Evolutionary conservation across 2,888 invertebrate genomes (phyloP).

Genomic region (Platerodrilus igneus): DNA sequence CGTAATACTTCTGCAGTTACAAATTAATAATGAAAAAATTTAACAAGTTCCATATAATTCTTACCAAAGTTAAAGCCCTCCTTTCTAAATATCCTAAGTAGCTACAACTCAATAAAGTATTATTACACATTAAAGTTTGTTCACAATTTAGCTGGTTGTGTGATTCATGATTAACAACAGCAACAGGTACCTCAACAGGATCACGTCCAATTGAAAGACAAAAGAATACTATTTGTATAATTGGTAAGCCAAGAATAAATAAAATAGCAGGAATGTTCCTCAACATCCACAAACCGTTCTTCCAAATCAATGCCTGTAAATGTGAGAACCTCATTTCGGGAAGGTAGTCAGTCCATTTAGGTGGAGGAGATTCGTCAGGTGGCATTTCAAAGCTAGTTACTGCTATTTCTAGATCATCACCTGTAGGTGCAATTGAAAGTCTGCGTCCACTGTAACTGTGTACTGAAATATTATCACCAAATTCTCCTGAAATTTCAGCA

Average conservation of each 20-base stretch:
- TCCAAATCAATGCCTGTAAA: slow-evolving; percentile 81
- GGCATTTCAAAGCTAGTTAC: slow-evolving; percentile 59
- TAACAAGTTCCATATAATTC: too few species aligned
- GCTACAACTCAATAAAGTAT: slow-evolving; percentile 69
- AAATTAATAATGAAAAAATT: too few species aligned
- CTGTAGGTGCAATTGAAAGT: slow-evolving; percentile 11
- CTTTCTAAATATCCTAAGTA: slow-evolving; percentile 67
- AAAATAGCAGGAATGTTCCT: slow-evolving; percentile 77
- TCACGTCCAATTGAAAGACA: slow-evolving; percentile 87
- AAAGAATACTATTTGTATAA: slow-evolving; percentile 81
- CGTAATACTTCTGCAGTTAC: slow-evolving; percentile 46
- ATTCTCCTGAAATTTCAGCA: slow-evolving; percentile 80
- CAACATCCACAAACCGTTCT: slow-evolving; percentile 82
- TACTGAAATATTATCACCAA: slow-evolving; percentile 80
- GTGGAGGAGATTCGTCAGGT: slow-evolving; percentile 57
- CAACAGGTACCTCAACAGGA: slow-evolving; percentile 70
- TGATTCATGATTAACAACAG: slow-evolving; percentile 77
- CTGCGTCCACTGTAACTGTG: slow-evolving; percentile 59
- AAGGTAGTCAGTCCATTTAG: slow-evolving; percentile 52
- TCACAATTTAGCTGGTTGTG: slow-evolving; percentile 35
- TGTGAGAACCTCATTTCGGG: slow-evolving; percentile 14
- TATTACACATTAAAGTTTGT: slow-evolving; percentile 54
- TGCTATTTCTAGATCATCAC: slow-evolving; percentile 1
- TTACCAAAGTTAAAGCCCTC: slow-evolving; percentile 63
- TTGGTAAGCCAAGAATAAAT: slow-evolving; percentile 81